phyloP scores from a whole-genome alignment of 1,140 invertebrate genomes.

The Diorhabda carinulata region DNA sequence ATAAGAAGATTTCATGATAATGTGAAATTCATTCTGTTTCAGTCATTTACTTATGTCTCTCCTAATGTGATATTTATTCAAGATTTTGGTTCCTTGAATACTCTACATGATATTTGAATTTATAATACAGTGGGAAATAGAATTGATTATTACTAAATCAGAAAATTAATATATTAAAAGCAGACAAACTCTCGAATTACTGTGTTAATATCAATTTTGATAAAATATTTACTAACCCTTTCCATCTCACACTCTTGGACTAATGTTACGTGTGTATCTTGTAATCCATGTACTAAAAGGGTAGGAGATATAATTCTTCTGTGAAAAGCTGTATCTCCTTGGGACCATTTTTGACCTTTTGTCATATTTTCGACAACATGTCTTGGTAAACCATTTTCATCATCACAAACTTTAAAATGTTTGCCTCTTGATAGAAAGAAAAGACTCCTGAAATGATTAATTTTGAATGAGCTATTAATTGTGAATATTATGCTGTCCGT shows the following conservation, averaged over 20 bases:
- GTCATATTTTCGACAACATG: constrained; percentile 54
- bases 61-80: too few relatives aligned
- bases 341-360: constrained; percentile 64
- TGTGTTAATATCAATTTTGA: too few relatives aligned
- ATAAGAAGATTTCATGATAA: too few relatives aligned
- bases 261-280: constrained; percentile 65
- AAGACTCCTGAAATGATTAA: constrained; percentile 38
- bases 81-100: too few relatives aligned
- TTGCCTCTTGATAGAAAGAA: constrained; percentile 57
- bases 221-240: constrained; percentile 50
- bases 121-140: too few relatives aligned
- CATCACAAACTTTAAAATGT: constrained; percentile 52
- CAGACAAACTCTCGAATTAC: too few relatives aligned
- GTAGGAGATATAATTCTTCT: constrained; percentile 63
- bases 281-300: constrained; percentile 66
- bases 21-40: too few relatives aligned
- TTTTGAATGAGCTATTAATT: background rate
- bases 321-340: constrained; percentile 68
- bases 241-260: constrained; percentile 75
- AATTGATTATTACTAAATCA: too few relatives aligned
- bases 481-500: background rate
- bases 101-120: too few relatives aligned
- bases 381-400: constrained; percentile 55
- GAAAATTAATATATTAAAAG: too few relatives aligned
- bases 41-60: too few relatives aligned